Evolutionary conservation across 2,888 invertebrate species (phyloP).

Genomic region (Pristionchus maxplancki): DNA sequence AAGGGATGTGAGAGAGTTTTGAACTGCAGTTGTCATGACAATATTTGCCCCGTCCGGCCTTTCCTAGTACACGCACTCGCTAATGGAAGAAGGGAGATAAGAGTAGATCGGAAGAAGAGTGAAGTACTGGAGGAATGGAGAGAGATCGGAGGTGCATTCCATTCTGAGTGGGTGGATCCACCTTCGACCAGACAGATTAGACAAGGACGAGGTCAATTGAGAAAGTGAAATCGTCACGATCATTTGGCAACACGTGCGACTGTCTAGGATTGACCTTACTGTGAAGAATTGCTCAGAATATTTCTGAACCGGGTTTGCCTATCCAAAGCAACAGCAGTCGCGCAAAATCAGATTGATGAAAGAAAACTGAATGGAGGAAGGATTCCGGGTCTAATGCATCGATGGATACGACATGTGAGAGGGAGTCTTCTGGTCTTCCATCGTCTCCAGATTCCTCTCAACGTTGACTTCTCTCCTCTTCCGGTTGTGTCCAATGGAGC

Average conservation of each 20-base stretch:
- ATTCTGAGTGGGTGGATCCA: background rate
- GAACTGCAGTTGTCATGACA: background rate
- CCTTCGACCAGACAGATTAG: background rate
- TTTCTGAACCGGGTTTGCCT: too few relatives aligned
- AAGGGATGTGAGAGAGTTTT: background rate
- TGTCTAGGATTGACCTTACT: too few relatives aligned
- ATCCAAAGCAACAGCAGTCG: too few relatives aligned
- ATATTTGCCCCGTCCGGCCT: background rate
- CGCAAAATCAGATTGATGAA: too few relatives aligned
- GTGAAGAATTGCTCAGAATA: too few relatives aligned
- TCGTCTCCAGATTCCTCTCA: constrained; percentile 14
- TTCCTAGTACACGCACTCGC: background rate
- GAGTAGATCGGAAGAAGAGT: background rate
- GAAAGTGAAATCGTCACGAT: background rate
- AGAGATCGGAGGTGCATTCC: background rate
- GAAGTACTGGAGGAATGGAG: background rate
- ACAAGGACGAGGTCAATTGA: background rate
- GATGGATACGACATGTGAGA: background rate
- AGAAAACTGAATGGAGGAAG: too few relatives aligned
- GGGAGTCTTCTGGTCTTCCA: background rate
- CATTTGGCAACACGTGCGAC: too few relatives aligned
- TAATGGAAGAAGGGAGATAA: background rate
- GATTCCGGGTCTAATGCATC: too few relatives aligned
- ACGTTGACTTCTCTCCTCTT: constrained; percentile 18
- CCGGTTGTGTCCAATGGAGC: background rate